These are phyloP conservation scores for Ceramica pisi DNA, from an alignment of 2,888 invertebrate species.

Conservation along the genomic window DNA sequence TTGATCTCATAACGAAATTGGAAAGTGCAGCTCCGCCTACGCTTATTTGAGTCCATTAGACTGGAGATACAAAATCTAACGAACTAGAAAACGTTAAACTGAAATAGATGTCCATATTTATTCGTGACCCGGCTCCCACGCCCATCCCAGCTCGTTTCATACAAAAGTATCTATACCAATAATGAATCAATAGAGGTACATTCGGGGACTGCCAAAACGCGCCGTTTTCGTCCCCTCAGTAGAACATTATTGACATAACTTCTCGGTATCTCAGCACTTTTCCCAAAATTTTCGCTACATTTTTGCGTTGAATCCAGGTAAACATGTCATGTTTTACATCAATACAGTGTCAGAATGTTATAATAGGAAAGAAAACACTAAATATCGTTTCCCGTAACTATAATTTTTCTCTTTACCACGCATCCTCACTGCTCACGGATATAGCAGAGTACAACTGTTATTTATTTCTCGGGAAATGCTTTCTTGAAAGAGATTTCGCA, in stretches of 20 bases:
- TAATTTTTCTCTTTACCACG: constrained; percentile 18
- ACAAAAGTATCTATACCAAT: constrained; percentile 26
- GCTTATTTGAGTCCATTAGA: constrained; percentile 15
- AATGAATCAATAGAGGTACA: constrained; percentile 38
- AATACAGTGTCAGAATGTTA: constrained; percentile 42
- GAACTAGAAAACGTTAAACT: constrained; percentile 41
- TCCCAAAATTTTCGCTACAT: not conserved
- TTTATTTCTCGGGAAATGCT: constrained; percentile 20
- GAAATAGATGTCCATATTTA: constrained; percentile 39
- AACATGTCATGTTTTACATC: constrained; percentile 41
- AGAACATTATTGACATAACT: not conserved
- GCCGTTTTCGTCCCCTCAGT: not conserved
- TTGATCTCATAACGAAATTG: constrained; percentile 12
- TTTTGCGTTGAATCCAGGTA: constrained; percentile 5
- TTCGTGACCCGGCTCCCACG: constrained; percentile 21
- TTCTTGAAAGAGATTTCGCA: constrained; percentile 12
- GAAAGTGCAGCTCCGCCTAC: constrained; percentile 18
- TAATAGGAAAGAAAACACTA: constrained; percentile 37
- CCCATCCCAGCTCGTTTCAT: constrained; percentile 14
- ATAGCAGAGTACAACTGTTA: constrained; percentile 11
- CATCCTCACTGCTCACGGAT: constrained; percentile 10
- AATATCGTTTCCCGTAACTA: constrained; percentile 20
- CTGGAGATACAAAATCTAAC: constrained; percentile 23
- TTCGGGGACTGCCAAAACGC: not conserved
- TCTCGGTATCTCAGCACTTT: constrained; percentile 8